Base-by-base conservation (phyloP, 2,797 vertebrate genomes). In the Liparis tanakae region DNA sequence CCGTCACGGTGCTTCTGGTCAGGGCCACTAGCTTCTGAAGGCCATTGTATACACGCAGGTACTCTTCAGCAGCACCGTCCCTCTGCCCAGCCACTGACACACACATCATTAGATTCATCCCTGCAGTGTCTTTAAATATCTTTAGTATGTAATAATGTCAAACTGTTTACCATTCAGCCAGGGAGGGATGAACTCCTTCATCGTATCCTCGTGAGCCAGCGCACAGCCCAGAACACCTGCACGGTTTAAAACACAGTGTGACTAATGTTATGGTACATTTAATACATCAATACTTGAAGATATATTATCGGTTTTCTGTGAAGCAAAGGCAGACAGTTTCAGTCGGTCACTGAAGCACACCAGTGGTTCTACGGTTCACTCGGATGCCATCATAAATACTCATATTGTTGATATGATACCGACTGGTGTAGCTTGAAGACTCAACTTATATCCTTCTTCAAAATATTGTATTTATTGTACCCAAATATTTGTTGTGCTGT, bases 171-270 rank as follows among this genome's bases (percentile, higher is more conserved):
- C 72, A 5, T 79, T 76, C 41, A 89, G 65, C 87, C 83, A 87
- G 36, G 65, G 6, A 48, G 85, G 88, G 12, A 90, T 7, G 8
- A 58, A 10, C 0, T 57, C 54, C 59, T 0, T 60, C 39, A 81
- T 1, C 0, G 0, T 33, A 1, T 84, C 36, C 25, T 70, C 74
- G 54, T 84, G 6, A 66, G 88, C 87, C 78, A 90, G 2, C 0
- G 88, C 87, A 71, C 54, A 62, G 5, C 87, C 88, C 7, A 90
- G 71, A 65, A 92, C 2, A 62, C 90, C 89, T 91, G 72, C 57
- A 68, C 0, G 22, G n/a, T 51, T 14, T 65, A 36, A 30, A 33
- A 50, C 48, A 60, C 10, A 53, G n/a, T 53, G 10, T 10, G 50
- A 53, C 5, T 6, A 25, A 13, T 53, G 2, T 1, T 22, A 10